phyloP scores from a whole-genome alignment of 1,140 invertebrate species.

The Drosophila teissieri region DNA sequence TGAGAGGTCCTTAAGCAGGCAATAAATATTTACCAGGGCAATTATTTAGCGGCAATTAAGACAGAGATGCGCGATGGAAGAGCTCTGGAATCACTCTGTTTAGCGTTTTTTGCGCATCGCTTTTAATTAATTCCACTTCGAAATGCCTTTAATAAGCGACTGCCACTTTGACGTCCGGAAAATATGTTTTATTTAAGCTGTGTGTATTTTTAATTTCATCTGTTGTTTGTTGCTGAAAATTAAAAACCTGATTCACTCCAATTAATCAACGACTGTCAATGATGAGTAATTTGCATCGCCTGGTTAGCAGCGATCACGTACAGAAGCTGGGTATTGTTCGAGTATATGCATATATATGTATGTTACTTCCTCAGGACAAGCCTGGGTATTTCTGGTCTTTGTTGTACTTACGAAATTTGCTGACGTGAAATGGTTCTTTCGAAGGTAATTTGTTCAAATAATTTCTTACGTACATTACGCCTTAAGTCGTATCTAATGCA shows the following conservation, averaged over 20 bases:
- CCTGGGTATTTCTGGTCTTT: constrained; percentile 21
- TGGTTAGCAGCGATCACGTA: constrained; percentile 26
- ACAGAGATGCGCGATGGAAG: constrained; percentile 24
- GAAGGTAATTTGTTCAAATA: no score
- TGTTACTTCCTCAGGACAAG: constrained; percentile 54
- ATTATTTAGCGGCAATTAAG: constrained; percentile 69
- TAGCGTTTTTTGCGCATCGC: neutral
- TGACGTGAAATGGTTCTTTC: no score
- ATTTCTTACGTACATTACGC: no score
- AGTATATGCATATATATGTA: neutral
- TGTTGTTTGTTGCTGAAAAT: constrained; percentile 58
- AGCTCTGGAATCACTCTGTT: constrained; percentile 8
- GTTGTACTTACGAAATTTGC: neutral
- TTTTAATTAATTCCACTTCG: constrained; percentile 63
- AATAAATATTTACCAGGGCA: constrained; percentile 65
- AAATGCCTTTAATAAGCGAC: constrained; percentile 72
- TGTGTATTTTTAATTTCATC: constrained; percentile 37
- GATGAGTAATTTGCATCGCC: constrained; percentile 68
- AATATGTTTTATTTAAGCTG: constrained; percentile 50
- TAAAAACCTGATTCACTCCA: constrained; percentile 76
- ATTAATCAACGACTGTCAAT: constrained; percentile 79
- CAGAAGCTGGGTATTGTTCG: constrained; percentile 18
- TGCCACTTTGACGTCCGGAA: constrained; percentile 26
- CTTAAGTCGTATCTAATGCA: no score
- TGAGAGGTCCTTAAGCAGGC: constrained; percentile 53